These are phyloP conservation scores for Ommatoiulus sabulosus DNA, from an alignment of 2,888 invertebrate genomes.

Conservation along the genomic window DNA sequence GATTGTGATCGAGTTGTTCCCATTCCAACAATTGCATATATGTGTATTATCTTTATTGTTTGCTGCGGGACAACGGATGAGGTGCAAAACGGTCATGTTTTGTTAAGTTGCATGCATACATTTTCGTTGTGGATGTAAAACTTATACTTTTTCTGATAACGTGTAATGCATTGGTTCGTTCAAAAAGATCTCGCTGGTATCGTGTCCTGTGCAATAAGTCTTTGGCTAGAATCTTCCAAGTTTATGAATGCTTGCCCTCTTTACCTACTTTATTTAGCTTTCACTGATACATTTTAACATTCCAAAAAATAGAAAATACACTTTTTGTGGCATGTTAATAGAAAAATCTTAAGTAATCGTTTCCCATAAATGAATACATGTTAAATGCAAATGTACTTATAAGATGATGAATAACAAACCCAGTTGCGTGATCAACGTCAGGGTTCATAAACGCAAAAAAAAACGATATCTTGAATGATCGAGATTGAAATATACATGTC, in stretches of 20 bases:
- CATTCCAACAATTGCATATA: not conserved
- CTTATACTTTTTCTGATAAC: not conserved
- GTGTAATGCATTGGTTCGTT: not conserved
- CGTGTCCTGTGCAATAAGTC: not conserved
- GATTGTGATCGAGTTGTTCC: constrained; percentile 21
- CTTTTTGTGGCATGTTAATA: not conserved
- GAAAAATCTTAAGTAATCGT: not conserved
- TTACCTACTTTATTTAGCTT: not conserved
- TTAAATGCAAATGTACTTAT: not conserved
- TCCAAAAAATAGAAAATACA: constrained; percentile 1
- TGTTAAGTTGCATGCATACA: not conserved
- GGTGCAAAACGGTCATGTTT: not conserved
- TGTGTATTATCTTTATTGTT: constrained; percentile 1
- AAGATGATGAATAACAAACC: not conserved
- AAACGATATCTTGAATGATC: not conserved
- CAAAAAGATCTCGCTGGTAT: not conserved
- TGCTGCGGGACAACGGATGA: constrained; percentile 26
- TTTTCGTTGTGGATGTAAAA: not conserved
- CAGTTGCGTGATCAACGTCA: no score
- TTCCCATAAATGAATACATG: not conserved
- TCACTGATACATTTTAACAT: not conserved
- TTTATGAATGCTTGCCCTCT: not conserved
- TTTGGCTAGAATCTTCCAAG: not conserved
- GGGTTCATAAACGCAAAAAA: not conserved
- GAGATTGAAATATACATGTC: no score